Conservation (phyloP, 2,113 vertebrate genomes). For the Bubo scandiacus region DNA sequence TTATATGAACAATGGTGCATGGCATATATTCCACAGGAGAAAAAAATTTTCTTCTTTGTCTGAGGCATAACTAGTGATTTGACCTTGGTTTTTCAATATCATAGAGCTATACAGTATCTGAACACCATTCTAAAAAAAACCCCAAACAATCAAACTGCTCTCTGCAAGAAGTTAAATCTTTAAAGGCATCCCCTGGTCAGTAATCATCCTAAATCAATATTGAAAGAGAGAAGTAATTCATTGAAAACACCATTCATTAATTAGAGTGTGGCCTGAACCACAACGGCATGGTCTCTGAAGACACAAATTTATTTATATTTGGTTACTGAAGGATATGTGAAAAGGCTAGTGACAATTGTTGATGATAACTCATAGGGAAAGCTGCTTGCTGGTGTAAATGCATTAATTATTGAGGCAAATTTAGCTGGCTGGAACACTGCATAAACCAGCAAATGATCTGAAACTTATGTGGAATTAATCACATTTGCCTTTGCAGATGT, state of each 20-base stretch:
- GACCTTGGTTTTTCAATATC: not conserved
- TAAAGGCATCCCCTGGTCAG: constrained; percentile 18
- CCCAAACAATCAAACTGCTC: not conserved
- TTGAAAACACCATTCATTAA: constrained; percentile 20
- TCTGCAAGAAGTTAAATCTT: not conserved
- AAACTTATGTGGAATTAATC: constrained; percentile 23
- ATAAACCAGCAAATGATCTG: constrained; percentile 28
- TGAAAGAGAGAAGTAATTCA: constrained; percentile 24
- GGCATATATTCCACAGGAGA: not conserved
- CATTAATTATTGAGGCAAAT: constrained; percentile 42
- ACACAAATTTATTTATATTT: not conserved
- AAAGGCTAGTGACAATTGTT: not conserved
- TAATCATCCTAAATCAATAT: constrained; percentile 37
- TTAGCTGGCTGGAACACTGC: constrained; percentile 17
- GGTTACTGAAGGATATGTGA: constrained; percentile 1
- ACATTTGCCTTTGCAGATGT: not conserved
- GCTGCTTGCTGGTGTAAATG: constrained; percentile 25
- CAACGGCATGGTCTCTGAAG: not conserved
- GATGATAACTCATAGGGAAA: not conserved
- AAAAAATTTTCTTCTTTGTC: not conserved
- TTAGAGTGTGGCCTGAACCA: not conserved
- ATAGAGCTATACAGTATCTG: not conserved
- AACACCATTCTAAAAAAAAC: not conserved
- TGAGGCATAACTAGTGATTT: not conserved
- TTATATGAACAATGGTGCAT: not conserved